Percentiles rank a stretch among this genome's conserved stretches.
phyloP scores from a whole-genome alignment of 2,888 invertebrate species.

The Merodon equestris region DNA sequence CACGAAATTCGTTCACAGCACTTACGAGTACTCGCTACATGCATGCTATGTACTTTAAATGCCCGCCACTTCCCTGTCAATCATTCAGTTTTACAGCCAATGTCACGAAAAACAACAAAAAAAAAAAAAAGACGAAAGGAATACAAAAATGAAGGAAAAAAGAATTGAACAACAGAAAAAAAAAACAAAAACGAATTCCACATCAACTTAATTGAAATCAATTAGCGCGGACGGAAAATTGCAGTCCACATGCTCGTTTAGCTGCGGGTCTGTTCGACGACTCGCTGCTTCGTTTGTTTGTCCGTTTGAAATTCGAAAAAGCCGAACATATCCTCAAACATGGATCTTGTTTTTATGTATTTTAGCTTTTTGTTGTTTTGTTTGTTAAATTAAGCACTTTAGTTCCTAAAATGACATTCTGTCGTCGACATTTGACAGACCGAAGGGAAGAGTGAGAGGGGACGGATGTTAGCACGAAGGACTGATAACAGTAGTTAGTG shows the following conservation, averaged over 20 bases:
- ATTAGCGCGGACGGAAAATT: conserved; percentile 60
- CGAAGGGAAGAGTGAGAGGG: neutral
- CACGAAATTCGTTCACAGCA: conserved; percentile 16
- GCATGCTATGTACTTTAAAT: conserved; percentile 12
- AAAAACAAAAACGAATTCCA: conserved; percentile 32
- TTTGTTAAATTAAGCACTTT: conserved; percentile 18
- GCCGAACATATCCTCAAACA: conserved; percentile 37
- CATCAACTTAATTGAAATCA: conserved; percentile 67
- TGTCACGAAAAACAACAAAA: conserved; percentile 35
- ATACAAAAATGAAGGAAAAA: too few species aligned
- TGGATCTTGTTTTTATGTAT: neutral
- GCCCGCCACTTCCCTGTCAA: conserved; percentile 58
- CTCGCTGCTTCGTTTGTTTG: conserved; percentile 2
- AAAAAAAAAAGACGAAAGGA: too few species aligned
- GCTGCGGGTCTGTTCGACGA: conserved; percentile 15
- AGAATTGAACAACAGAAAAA: too few species aligned
- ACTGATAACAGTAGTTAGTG: conserved; percentile 60
- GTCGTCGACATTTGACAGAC: neutral
- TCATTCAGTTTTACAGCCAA: conserved; percentile 54
- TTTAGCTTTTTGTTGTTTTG: conserved; percentile 34
- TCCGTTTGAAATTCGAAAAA: conserved; percentile 35
- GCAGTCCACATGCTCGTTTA: conserved; percentile 32
- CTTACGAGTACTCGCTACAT: neutral
- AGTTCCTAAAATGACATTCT: conserved; percentile 53
- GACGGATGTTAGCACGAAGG: conserved; percentile 21